Conservation (phyloP, 2,888 invertebrate genomes). For the Rhagophthalmus giganteus region DNA sequence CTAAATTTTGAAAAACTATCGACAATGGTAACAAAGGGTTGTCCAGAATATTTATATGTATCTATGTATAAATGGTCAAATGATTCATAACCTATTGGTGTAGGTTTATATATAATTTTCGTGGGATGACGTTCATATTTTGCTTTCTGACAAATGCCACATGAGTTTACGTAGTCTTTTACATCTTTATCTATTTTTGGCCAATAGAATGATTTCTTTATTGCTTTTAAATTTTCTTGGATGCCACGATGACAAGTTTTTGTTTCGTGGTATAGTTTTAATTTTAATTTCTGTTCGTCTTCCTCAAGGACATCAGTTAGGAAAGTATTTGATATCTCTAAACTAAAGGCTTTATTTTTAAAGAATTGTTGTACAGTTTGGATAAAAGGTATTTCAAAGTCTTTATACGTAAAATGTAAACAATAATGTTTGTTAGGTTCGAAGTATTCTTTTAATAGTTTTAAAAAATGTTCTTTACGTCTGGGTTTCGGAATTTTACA, state of each 20-base stretch:
- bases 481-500: background rate
- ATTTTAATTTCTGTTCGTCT: slow-evolving; percentile 14
- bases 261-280: slow-evolving; percentile 25
- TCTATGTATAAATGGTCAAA: slow-evolving; percentile 28
- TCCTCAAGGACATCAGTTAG: background rate
- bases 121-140: slow-evolving; percentile 34
- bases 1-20: slow-evolving; percentile 35
- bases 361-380: background rate
- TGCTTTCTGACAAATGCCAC: slow-evolving; percentile 26
- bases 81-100: slow-evolving; percentile 22
- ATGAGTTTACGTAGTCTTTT: slow-evolving; percentile 29
- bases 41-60: slow-evolving; percentile 12
- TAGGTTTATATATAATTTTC: slow-evolving; percentile 19
- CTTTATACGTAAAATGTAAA: background rate
- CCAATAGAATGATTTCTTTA: slow-evolving; percentile 30
- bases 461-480: too few species aligned
- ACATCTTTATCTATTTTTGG: slow-evolving; percentile 28
- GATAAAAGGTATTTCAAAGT: background rate
- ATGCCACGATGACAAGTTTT: slow-evolving; percentile 35
- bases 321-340: background rate
- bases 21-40: slow-evolving; percentile 31
- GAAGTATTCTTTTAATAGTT: slow-evolving; percentile 1
- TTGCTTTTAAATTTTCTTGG: slow-evolving; percentile 21
- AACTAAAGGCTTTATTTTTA: background rate
- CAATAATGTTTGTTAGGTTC: background rate